phyloP scores from a whole-genome alignment of 2,797 vertebrate species.

The Acomys russatus region DNA sequence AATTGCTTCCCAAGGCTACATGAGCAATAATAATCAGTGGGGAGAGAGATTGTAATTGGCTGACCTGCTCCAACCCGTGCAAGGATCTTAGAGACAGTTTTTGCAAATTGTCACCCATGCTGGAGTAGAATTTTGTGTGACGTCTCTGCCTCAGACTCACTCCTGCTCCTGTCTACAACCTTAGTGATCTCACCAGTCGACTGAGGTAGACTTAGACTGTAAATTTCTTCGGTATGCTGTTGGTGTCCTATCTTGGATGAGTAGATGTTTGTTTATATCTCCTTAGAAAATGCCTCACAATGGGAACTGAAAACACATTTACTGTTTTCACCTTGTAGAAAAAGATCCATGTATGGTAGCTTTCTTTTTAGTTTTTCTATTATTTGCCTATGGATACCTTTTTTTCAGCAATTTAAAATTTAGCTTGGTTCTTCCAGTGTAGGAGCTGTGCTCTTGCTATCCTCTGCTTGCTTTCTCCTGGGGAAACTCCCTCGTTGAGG shows the following conservation, averaged over 20 bases:
- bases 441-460: neutral
- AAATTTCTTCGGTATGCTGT: neutral
- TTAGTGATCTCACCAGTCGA: neutral
- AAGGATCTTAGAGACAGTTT: neutral
- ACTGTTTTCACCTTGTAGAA: neutral
- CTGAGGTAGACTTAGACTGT: neutral
- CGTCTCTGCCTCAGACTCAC: neutral
- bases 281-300: neutral
- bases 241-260: neutral
- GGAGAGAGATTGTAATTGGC: neutral
- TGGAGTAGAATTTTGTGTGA: neutral
- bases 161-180: neutral
- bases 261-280: neutral
- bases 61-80: neutral
- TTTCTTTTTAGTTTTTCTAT: slow-evolving; percentile 19
- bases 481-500: neutral
- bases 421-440: neutral
- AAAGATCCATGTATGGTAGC: neutral
- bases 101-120: neutral
- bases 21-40: neutral
- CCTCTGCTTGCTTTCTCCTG: neutral
- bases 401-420: neutral
- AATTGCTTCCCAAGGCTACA: neutral
- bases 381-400: neutral
- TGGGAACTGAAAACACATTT: neutral